Evolutionary conservation across 1,140 invertebrate genomes (phyloP).

Genomic region (Bicyclus anynana): DNA sequence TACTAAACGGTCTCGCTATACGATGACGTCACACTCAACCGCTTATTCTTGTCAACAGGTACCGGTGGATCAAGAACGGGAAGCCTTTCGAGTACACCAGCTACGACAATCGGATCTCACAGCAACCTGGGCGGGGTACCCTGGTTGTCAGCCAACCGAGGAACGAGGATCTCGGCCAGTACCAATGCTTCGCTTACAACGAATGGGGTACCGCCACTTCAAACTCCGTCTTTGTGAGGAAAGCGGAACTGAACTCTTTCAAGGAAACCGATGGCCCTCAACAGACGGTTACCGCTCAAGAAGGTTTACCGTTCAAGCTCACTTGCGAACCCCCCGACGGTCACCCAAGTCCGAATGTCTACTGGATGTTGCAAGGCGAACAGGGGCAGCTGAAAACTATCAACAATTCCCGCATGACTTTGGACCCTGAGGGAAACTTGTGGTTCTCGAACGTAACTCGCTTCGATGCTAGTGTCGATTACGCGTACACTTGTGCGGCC

Average conservation of each 20-base stretch:
- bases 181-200: constrained; percentile 98
- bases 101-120: constrained; percentile 95
- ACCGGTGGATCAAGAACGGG: constrained; percentile 97
- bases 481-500: constrained; percentile 92
- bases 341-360: constrained; percentile 95
- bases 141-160: constrained; percentile 92
- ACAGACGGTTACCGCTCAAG: constrained; percentile 82
- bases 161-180: constrained; percentile 96
- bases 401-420: constrained; percentile 94
- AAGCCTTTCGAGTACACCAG: constrained; percentile 92
- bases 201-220: constrained; percentile 96
- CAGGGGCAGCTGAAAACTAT: constrained; percentile 90
- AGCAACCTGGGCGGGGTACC: constrained; percentile 94
- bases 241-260: constrained; percentile 95
- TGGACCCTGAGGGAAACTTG: constrained; percentile 95
- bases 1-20: background rate
- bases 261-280: constrained; percentile 83
- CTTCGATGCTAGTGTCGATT: constrained; percentile 88
- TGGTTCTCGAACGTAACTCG: constrained; percentile 96
- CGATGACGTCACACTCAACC: constrained; percentile 13
- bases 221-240: constrained; percentile 96
- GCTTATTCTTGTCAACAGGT: constrained; percentile 79
- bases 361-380: constrained; percentile 92
- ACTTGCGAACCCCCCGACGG: constrained; percentile 94
- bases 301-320: constrained; percentile 92